These are phyloP conservation scores for Tridacna gigas DNA, from an alignment of 2,888 invertebrate species.

Conservation along the genomic window DNA sequence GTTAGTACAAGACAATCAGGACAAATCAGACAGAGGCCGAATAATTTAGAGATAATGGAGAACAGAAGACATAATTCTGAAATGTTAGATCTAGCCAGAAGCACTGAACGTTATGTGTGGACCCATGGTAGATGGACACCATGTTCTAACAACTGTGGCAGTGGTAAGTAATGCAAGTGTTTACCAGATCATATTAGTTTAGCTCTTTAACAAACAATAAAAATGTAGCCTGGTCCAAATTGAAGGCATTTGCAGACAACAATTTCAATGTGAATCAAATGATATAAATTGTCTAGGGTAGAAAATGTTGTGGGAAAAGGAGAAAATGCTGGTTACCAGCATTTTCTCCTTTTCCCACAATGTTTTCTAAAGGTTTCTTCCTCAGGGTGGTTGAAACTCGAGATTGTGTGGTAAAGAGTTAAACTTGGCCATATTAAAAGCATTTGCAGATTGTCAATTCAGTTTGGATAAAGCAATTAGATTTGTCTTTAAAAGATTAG, in stretches of 20 bases:
- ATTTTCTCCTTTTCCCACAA: not conserved
- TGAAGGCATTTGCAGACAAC: too few species aligned
- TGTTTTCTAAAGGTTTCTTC: too few species aligned
- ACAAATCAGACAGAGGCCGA: not conserved
- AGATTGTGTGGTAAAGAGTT: too few species aligned
- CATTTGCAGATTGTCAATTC: too few species aligned
- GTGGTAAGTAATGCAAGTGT: conserved; percentile 87
- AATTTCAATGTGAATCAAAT: too few species aligned
- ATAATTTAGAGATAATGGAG: not conserved
- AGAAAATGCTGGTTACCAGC: not conserved
- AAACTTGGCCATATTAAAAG: too few species aligned
- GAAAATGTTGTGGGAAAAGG: not conserved
- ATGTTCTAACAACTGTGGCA: conserved; percentile 96
- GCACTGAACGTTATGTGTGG: conserved; percentile 68
- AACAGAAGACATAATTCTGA: not conserved
- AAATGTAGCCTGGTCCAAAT: too few species aligned
- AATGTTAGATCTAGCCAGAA: not conserved
- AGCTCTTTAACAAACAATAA: too few species aligned
- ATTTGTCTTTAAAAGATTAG: too few species aligned
- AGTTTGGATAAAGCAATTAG: too few species aligned
- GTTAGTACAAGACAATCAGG: not conserved
- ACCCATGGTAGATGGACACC: conserved; percentile 90
- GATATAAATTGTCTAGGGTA: too few species aligned
- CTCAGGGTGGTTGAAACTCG: too few species aligned
- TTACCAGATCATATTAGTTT: not conserved